Evolutionary conservation across 1,140 invertebrate species (phyloP).

Genomic region (Trichonephila clavata): DNA sequence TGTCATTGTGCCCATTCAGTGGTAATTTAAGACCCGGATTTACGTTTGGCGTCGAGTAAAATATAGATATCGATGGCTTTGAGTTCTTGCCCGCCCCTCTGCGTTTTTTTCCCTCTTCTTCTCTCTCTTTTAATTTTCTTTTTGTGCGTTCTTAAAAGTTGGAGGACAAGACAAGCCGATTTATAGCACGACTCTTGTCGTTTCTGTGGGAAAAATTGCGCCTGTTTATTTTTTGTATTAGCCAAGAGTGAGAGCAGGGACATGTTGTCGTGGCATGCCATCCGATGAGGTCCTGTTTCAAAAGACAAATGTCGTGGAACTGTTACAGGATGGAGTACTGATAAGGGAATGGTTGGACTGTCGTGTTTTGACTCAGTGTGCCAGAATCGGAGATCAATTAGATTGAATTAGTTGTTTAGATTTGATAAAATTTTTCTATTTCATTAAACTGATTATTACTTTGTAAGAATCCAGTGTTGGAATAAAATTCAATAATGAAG

Average conservation of each 20-base stretch:
- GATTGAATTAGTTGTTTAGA: no score
- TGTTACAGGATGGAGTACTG: not conserved
- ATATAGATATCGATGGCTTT: slow-evolving; percentile 75
- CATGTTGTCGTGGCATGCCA: not conserved
- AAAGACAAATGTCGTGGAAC: no score
- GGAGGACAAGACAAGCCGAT: slow-evolving; percentile 71
- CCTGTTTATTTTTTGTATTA: slow-evolving; percentile 61
- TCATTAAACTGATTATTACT: no score
- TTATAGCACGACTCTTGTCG: slow-evolving; percentile 54
- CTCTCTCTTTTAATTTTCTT: slow-evolving; percentile 27
- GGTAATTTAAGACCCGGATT: slow-evolving; percentile 76
- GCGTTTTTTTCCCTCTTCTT: not conserved
- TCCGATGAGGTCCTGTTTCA: no score
- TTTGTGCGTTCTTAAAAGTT: slow-evolving; percentile 31
- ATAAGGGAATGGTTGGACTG: not conserved
- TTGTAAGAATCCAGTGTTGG: no score
- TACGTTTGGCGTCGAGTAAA: slow-evolving; percentile 73
- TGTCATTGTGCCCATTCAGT: slow-evolving; percentile 74
- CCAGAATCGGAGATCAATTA: no score
- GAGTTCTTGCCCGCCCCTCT: slow-evolving; percentile 8
- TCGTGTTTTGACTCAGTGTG: no score
- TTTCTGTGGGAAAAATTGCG: slow-evolving; percentile 68
- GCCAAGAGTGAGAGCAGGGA: not conserved
- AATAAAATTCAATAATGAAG: no score
- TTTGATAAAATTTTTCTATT: no score